Conservation (phyloP, 2,797 vertebrate genomes). For the Lutjanus argentimaculatus region DNA sequence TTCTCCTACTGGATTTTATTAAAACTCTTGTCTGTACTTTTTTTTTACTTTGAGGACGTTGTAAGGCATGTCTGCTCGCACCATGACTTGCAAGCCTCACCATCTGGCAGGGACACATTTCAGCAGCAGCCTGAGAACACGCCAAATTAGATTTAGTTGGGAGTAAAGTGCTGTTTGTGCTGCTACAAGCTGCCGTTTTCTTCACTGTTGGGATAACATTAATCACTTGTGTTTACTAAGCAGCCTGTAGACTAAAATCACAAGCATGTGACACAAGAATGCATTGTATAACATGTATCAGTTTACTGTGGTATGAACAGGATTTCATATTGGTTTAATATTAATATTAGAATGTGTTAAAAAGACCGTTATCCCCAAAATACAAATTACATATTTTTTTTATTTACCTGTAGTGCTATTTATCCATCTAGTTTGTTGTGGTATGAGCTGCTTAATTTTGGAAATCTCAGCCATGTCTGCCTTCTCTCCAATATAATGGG, state of each 20-base stretch:
- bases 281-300: slow-evolving; percentile 8
- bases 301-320: slow-evolving; percentile 1
- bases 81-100: slow-evolving; percentile 47
- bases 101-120: slow-evolving; percentile 71
- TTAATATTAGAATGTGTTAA: not conserved
- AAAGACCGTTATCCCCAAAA: too few species aligned
- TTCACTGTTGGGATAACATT: slow-evolving; percentile 59
- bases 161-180: slow-evolving; percentile 57
- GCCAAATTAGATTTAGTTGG: slow-evolving; percentile 64
- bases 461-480: too few species aligned
- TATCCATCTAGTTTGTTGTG: too few species aligned
- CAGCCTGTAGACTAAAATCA: slow-evolving; percentile 29
- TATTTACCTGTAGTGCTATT: too few species aligned
- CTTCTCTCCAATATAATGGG: too few species aligned
- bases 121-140: slow-evolving; percentile 58
- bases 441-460: too few species aligned
- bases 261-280: slow-evolving; percentile 8
- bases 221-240: slow-evolving; percentile 64
- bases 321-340: not conserved
- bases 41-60: slow-evolving; percentile 52
- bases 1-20: slow-evolving; percentile 15
- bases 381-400: too few species aligned
- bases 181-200: slow-evolving; percentile 54
- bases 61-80: slow-evolving; percentile 55
- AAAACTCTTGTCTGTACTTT: slow-evolving; percentile 18